A percentile compares a stretch with the other conserved stretches of the same genome.
Evolutionary conservation across 2,888 invertebrate species (phyloP).

Genomic region (Xestia c-nigrum): DNA sequence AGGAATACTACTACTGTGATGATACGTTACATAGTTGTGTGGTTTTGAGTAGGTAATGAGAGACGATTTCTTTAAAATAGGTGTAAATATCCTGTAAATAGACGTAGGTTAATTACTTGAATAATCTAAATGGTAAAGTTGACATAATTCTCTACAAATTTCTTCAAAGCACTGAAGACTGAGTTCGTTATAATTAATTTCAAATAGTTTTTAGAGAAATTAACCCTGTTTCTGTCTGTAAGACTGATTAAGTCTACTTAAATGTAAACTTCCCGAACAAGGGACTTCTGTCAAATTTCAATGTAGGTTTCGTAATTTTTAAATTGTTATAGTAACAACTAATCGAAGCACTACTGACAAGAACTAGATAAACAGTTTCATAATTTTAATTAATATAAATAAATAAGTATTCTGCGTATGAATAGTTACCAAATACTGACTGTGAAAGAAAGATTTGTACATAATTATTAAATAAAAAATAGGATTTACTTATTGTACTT

Average conservation of each 20-base stretch:
- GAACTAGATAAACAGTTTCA: neutral
- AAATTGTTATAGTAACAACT: too few species aligned
- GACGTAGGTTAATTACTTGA: neutral
- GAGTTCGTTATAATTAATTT: slow-evolving; percentile 21
- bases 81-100: neutral
- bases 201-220: neutral
- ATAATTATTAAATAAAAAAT: slow-evolving; percentile 34
- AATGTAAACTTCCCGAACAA: neutral
- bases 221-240: neutral
- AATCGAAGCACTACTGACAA: neutral
- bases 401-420: neutral
- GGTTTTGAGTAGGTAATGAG: slow-evolving; percentile 20
- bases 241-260: neutral
- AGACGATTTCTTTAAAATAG: neutral
- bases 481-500: slow-evolving; percentile 8
- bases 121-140: slow-evolving; percentile 1
- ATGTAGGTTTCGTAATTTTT: neutral
- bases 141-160: neutral
- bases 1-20: slow-evolving; percentile 79
- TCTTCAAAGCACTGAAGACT: slow-evolving; percentile 21
- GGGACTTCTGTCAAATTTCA: neutral
- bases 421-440: slow-evolving; percentile 26
- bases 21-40: neutral
- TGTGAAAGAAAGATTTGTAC: slow-evolving; percentile 38
- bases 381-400: slow-evolving; percentile 10